phyloP scores from a whole-genome alignment of 1,140 invertebrate species.

The Aporrectodea caliginosa region DNA sequence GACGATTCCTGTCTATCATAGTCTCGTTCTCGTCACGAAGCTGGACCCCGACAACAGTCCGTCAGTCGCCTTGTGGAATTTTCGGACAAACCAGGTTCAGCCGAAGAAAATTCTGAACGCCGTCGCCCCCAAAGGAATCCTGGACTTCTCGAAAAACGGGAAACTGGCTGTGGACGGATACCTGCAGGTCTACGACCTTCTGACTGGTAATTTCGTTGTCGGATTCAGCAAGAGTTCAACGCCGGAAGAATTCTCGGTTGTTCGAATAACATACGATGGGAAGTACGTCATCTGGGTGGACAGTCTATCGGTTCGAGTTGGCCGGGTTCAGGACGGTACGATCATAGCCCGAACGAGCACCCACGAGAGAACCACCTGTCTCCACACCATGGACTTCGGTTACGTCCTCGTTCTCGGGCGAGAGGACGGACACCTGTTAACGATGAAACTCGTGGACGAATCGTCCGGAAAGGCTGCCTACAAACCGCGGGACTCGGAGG shows the following conservation, averaged over 20 bases:
- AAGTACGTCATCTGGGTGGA: slow-evolving; percentile 29
- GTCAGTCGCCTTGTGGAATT: slow-evolving; percentile 18
- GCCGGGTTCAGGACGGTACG: background rate
- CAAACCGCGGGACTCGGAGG: background rate
- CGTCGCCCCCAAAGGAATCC: slow-evolving; percentile 18
- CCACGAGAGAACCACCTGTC: slow-evolving; percentile 28
- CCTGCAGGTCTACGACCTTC: slow-evolving; percentile 26
- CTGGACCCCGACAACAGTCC: background rate
- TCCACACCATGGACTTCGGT: slow-evolving; percentile 26
- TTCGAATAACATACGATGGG: slow-evolving; percentile 28
- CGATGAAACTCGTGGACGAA: slow-evolving; percentile 23
- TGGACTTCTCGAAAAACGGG: slow-evolving; percentile 29
- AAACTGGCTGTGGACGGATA: slow-evolving; percentile 28
- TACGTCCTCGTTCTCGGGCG: slow-evolving; percentile 30
- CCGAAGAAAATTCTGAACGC: background rate
- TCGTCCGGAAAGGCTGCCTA: background rate
- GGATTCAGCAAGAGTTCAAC: background rate
- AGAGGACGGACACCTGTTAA: slow-evolving; percentile 31
- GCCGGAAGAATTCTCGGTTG: background rate
- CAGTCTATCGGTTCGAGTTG: slow-evolving; percentile 9
- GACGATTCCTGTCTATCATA: slow-evolving; percentile 13
- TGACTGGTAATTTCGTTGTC: slow-evolving; percentile 12
- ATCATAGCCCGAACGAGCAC: slow-evolving; percentile 11
- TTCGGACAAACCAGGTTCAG: background rate
- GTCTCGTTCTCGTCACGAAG: slow-evolving; percentile 16